Percentiles rank a stretch among this genome's conserved stretches.
These are phyloP conservation scores for Crotalus helleri DNA, from an alignment of 2,113 vertebrate species.

Conservation along the genomic window DNA sequence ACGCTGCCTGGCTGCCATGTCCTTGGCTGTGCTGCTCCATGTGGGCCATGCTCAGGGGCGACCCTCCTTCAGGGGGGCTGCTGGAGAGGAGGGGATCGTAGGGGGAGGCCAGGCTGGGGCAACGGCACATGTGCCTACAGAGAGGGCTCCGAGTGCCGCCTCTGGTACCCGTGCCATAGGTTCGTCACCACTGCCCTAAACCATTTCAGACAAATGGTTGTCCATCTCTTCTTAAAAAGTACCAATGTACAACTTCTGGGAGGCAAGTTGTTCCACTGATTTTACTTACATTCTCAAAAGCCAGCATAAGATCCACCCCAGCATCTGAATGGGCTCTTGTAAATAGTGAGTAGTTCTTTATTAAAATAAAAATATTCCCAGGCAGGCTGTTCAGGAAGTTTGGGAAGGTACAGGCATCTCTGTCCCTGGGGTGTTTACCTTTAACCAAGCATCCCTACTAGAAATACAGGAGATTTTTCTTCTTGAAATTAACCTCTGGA, in stretches of 20 bases:
- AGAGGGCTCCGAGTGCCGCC: too few relatives aligned
- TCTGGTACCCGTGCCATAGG: too few relatives aligned
- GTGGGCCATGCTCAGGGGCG: too few relatives aligned
- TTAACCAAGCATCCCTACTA: neutral
- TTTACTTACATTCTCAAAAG: neutral
- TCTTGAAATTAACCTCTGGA: neutral
- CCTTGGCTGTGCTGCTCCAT: too few relatives aligned
- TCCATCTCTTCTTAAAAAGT: neutral
- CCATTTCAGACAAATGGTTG: too few relatives aligned
- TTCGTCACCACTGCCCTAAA: too few relatives aligned
- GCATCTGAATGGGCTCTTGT: neutral
- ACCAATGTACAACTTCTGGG: neutral
- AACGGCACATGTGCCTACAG: too few relatives aligned
- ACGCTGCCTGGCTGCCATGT: too few relatives aligned
- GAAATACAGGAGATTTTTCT: neutral
- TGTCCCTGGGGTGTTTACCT: neutral
- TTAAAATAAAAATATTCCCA: too few relatives aligned
- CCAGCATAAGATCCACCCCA: neutral
- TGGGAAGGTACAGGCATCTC: neutral
- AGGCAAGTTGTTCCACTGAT: neutral
- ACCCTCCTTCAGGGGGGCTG: too few relatives aligned
- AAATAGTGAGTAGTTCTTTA: neutral
- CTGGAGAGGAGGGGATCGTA: too few relatives aligned
- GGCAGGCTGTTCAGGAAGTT: neutral
- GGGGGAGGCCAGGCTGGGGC: too few relatives aligned